Percentiles rank a stretch among this genome's conserved stretches.
phyloP scores from a whole-genome alignment of 2,797 vertebrate species.

The Menidia menidia region DNA sequence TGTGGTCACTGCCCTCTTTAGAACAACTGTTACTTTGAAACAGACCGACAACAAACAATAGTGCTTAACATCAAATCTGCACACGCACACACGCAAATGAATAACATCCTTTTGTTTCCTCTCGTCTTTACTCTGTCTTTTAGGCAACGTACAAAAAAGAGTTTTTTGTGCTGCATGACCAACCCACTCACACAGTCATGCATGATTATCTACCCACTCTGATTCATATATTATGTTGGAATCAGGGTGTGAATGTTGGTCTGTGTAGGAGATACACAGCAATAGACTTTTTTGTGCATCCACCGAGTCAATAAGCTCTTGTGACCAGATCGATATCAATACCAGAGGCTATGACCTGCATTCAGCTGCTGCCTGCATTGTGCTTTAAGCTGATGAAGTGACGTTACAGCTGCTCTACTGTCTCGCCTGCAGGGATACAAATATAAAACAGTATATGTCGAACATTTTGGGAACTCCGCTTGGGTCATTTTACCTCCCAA shows the following conservation, averaged over 20 bases:
- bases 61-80: conserved; percentile 36
- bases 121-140: conserved; percentile 49
- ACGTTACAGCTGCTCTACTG: conserved; percentile 20
- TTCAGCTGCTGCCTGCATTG: conserved; percentile 50
- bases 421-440: conserved; percentile 17
- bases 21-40: conserved; percentile 58
- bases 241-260: conserved; percentile 24
- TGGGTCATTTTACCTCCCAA: not conserved
- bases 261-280: conserved; percentile 29
- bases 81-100: conserved; percentile 32
- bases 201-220: conserved; percentile 59
- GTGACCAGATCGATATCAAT: conserved; percentile 72
- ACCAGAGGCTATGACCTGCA: conserved; percentile 76
- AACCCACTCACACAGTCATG: conserved; percentile 64
- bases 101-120: conserved; percentile 59
- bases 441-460: not conserved
- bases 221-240: conserved; percentile 29
- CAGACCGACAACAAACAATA: conserved; percentile 73
- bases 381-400: conserved; percentile 36
- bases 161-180: conserved; percentile 51
- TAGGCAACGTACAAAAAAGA: conserved; percentile 47
- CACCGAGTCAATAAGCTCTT: conserved; percentile 71
- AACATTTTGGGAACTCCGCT: conserved; percentile 5
- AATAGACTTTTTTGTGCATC: conserved; percentile 36
- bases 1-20: conserved; percentile 16